Percentiles rank a stretch among this genome's conserved stretches.
These are phyloP conservation scores for Phaetusa simplex DNA, from an alignment of 2,113 vertebrate species.

Conservation along the genomic window DNA sequence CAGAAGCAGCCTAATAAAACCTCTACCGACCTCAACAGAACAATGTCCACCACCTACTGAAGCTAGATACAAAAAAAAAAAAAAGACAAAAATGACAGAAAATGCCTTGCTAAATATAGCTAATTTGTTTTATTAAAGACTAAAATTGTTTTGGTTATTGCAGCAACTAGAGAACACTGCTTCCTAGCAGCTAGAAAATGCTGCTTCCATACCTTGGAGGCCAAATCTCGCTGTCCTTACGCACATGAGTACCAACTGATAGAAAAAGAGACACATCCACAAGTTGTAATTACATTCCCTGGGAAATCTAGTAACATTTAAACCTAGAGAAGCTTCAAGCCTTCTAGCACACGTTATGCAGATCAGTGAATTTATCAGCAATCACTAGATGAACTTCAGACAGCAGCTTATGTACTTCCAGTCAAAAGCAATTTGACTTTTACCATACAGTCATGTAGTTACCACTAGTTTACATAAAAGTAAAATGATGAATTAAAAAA, in stretches of 20 bases:
- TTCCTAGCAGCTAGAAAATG: background rate
- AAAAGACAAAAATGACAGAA: background rate
- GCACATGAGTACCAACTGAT: background rate
- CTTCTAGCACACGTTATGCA: background rate
- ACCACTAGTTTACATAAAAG: background rate
- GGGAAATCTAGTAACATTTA: background rate
- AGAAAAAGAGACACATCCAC: background rate
- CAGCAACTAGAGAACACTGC: background rate
- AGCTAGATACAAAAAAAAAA: background rate
- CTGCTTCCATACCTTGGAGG: background rate
- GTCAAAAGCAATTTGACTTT: background rate
- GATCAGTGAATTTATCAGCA: background rate
- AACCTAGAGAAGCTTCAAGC: background rate
- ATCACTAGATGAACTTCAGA: background rate
- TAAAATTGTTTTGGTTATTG: background rate
- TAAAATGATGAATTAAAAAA: background rate
- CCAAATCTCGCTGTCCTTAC: background rate
- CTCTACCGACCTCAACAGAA: background rate
- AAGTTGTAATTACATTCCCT: background rate
- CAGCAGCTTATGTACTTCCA: background rate
- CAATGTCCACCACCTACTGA: background rate
- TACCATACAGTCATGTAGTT: background rate
- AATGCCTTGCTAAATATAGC: background rate
- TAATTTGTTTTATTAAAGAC: background rate
- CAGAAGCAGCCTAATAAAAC: background rate